phyloP scores from a whole-genome alignment of 2,888 invertebrate genomes.

The Gisinianus flammeolus region DNA sequence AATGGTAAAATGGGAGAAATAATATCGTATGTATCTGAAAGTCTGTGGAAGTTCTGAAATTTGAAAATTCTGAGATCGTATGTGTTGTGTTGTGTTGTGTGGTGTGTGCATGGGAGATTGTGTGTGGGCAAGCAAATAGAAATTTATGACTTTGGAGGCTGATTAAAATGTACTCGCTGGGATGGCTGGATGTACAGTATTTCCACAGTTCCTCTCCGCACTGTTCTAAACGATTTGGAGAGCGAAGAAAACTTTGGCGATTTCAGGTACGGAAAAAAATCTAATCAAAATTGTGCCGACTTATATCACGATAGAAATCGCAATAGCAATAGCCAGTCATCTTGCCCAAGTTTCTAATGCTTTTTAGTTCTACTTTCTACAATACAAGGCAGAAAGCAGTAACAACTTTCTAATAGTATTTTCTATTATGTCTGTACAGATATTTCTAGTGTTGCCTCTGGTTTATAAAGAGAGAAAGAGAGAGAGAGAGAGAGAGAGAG shows the following conservation, averaged over 20 bases:
- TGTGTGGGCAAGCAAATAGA: constrained; percentile 14
- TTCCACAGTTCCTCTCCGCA: neutral
- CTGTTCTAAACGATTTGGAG: neutral
- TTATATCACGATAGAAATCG: too few relatives aligned
- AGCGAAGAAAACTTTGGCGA: constrained; percentile 17
- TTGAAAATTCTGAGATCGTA: too few relatives aligned
- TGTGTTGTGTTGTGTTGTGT: too few relatives aligned
- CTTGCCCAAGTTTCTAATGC: too few relatives aligned
- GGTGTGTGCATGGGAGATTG: too few relatives aligned
- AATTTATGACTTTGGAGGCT: neutral
- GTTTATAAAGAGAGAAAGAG: neutral
- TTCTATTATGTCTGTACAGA: neutral
- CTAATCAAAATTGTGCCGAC: constrained; percentile 25
- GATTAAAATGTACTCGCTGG: neutral
- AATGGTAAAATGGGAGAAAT: too few relatives aligned
- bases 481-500: neutral
- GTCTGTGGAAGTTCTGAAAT: too few relatives aligned
- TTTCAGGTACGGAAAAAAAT: constrained; percentile 21
- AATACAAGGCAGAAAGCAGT: neutral
- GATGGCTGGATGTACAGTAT: neutral
- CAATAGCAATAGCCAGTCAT: too few relatives aligned
- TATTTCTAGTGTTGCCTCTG: neutral
- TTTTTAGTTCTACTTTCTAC: too few relatives aligned
- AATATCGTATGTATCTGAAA: too few relatives aligned
- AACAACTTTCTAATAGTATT: neutral